Base-by-base conservation (phyloP, 2,113 vertebrate species). In the Dicrurus megarhynchus region DNA sequence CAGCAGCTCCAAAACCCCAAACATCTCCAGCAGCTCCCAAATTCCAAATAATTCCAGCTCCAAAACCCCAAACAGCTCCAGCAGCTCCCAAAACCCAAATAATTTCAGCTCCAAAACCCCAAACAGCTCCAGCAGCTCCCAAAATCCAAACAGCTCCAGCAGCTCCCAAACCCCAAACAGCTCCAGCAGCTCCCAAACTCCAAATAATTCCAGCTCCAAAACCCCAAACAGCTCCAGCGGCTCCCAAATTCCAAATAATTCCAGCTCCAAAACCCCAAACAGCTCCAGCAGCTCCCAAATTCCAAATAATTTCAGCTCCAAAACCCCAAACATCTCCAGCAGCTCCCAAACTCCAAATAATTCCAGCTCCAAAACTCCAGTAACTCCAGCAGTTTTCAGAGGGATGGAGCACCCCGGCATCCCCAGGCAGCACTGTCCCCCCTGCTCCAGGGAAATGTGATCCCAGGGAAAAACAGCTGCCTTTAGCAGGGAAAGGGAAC, bases 321-420 rank as follows among this genome's bases (percentile, higher is more conserved):
- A 33, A 56, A 56, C 12, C 5, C 55, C 55, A 20, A 30, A 14
- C 3, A 56, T 9, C 33, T 24, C 56, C 56, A 35, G 22, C 56
- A 53, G 52, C 16, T 53, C 28, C 52, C 52, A 53, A 30, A 53
- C 27, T 30, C 27, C 50, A 16, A 28, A n/a, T n/a, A n/a, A n/a
- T n/a, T 50, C 49, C 49, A 11, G 35, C 35, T 83, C 61, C 28
- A 2, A 41, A 70, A 28, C 61, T 56, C 33, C 71, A 44, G 20
- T 27, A 37, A 11, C 68, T 92, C 63, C 61, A 10, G 26, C 35
- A 30, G 37, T 16, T 9, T 4, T 13, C 2, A 35, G 76, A 39
- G 0, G 10, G 46, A 56, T 37, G 11, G 74, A 32, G 8, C 5
- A 9, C n/a, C 22, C 0, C 14, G 1, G 18, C 68, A 80, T 26